These are phyloP conservation scores for Chrysemys picta DNA, from an alignment of 2,113 vertebrate species.

Conservation along the genomic window DNA sequence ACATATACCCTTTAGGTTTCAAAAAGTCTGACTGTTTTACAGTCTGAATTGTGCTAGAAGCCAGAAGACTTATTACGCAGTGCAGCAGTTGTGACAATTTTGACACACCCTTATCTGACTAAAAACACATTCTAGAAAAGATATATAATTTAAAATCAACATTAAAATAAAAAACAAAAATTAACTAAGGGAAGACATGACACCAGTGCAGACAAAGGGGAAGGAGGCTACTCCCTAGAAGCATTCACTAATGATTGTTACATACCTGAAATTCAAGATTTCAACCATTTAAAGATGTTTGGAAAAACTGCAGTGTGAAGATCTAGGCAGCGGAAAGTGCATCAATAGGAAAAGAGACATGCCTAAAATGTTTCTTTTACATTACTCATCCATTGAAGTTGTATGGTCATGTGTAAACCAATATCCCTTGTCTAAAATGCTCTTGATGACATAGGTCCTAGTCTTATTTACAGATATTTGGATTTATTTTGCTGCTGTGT, in stretches of 20 bases:
- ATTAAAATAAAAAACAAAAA: background rate
- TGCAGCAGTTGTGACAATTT: background rate
- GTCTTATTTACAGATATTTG: background rate
- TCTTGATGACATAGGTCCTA: background rate
- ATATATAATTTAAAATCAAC: background rate
- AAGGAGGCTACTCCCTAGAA: constrained; percentile 21
- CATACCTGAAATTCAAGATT: constrained; percentile 3
- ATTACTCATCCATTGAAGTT: background rate
- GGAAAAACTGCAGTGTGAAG: constrained; percentile 35
- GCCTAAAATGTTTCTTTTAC: constrained; percentile 2
- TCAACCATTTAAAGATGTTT: constrained; percentile 13
- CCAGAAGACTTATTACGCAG: background rate
- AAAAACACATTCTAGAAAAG: constrained; percentile 6
- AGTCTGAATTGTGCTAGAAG: background rate
- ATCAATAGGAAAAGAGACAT: constrained; percentile 23
- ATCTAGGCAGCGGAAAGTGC: constrained; percentile 18
- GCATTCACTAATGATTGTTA: background rate
- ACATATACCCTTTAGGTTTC: background rate
- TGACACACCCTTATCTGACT: background rate
- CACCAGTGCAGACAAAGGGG: background rate
- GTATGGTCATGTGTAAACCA: background rate
- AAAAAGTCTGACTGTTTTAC: background rate
- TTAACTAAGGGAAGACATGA: background rate
- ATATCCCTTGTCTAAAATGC: background rate
- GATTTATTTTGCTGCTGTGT: background rate